phyloP scores from a whole-genome alignment of 2,113 vertebrate species.

The Hipposideros armiger region DNA sequence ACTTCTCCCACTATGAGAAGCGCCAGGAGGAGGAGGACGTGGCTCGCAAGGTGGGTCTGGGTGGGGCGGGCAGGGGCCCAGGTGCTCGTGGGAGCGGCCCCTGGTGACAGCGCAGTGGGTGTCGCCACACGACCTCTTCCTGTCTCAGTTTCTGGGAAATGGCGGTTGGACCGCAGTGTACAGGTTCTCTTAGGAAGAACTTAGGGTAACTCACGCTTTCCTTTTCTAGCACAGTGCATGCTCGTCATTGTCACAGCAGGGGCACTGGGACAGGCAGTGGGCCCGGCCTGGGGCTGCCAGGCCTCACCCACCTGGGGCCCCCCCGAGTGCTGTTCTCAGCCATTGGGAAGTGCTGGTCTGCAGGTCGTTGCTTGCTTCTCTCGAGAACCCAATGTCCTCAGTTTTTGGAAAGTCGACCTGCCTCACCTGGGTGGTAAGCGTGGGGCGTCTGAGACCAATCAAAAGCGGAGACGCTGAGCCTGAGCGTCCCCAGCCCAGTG shows the following conservation, averaged over 20 bases:
- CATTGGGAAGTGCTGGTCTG: not conserved
- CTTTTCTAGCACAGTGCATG: not conserved
- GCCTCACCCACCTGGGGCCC: not conserved
- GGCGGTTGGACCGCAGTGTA: too few relatives aligned
- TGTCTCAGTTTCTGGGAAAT: too few relatives aligned
- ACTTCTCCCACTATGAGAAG: conserved; percentile 98
- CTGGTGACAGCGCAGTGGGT: too few relatives aligned
- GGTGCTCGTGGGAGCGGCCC: not conserved
- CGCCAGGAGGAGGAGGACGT: conserved; percentile 98
- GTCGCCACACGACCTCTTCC: too few relatives aligned
- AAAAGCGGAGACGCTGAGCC: too few relatives aligned
- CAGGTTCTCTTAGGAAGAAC: too few relatives aligned
- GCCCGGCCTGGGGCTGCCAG: not conserved
- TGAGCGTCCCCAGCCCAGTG: too few relatives aligned
- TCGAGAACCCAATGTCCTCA: not conserved
- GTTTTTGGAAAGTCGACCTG: not conserved
- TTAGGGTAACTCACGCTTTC: too few relatives aligned
- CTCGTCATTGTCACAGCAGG: too few relatives aligned
- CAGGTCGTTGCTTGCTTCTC: not conserved
- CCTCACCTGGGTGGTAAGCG: not conserved
- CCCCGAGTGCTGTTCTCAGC: not conserved
- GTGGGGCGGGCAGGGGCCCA: not conserved
- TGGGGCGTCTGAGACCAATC: too few relatives aligned
- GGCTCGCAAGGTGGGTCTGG: conserved; percentile 92
- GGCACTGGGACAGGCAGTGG: not conserved